Base-by-base conservation (phyloP, 2,888 invertebrate species). In the Belgica antarctica region DNA sequence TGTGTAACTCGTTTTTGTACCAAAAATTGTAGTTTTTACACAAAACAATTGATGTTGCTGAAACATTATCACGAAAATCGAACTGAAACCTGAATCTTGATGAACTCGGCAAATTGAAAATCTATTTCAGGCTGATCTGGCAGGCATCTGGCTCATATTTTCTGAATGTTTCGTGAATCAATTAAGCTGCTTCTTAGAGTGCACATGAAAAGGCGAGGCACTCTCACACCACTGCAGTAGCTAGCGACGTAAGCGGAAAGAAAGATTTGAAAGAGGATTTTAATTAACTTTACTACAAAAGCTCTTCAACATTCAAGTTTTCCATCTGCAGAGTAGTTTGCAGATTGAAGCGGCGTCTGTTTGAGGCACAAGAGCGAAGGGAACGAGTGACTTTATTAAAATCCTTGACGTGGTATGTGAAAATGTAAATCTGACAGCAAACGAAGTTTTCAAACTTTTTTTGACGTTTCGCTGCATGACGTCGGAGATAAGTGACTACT, bases 231-330 rank as follows among this genome's bases (percentile, higher is more conserved):
- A 31, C 34, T 31, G 34, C 34, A 31, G 34, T n/a, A 12, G 34
- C 34, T 31, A 31, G 34, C 12, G 7, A 31, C 34, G 34, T n/a
- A 17, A 47, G n/a, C 24, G 28, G 36, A 62, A 41, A 65, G n/a
- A 24, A 46, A 24, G 68, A 68, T 10, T 52, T 8, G n/a, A 47
- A 66, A 68, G 68, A 57, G 68, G 57, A 68, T 68, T 68, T 68
- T 68, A 68, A 68, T 68, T 68, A 68, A 57, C 68, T 68, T 68
- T 68, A 22, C 5, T 10, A 52, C 52, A 52, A 27, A 36, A 65
- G 25, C 7, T 24, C 12, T 65, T 65, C 24, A 36, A 8, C 12
- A 31, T 12, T 31, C 34, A 22, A 52, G 52, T 52, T 17, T 17
- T 52, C 34, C 34, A 31, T 31, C 7, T 8, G 12, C 34, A 8